These are phyloP conservation scores for Hemicentrotus pulcherrimus DNA, from an alignment of 35 echinoderm and acorn worm genomes.

Conservation along the genomic window DNA sequence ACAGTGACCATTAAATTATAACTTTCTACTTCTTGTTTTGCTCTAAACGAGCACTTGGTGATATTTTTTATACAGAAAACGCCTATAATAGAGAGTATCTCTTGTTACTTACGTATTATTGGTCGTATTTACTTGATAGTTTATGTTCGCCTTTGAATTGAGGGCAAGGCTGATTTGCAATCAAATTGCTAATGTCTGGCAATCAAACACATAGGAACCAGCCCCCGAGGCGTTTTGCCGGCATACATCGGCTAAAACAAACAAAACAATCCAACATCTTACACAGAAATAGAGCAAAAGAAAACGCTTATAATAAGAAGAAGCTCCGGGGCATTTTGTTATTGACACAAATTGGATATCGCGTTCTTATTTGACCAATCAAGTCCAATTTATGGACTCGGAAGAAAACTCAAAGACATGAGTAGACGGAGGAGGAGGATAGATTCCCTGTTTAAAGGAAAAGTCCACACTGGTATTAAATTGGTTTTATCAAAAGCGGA, in stretches of 20 bases:
- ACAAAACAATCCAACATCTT: not conserved
- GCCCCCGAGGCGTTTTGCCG: not conserved
- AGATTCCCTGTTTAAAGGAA: not conserved
- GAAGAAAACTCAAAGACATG: conserved; percentile 2
- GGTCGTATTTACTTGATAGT: not conserved
- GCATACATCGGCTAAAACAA: conserved; percentile 24
- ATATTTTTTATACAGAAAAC: no score
- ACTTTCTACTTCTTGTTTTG: no score
- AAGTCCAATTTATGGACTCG: not conserved
- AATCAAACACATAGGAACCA: not conserved
- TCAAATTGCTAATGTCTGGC: conserved; percentile 33
- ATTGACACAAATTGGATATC: conserved; percentile 48
- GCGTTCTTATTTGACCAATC: conserved; percentile 43
- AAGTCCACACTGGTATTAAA: no score
- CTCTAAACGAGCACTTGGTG: no score
- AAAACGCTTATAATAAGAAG: not conserved
- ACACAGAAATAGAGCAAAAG: not conserved
- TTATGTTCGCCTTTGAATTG: not conserved
- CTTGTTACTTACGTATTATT: not conserved
- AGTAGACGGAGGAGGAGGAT: not conserved
- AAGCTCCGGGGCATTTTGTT: not conserved
- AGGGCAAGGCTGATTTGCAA: conserved; percentile 21
- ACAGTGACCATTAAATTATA: no score
- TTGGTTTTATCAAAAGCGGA: no score
- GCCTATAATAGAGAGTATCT: no score